These are phyloP conservation scores for Lumbricus terrestris DNA, from an alignment of 2,888 invertebrate genomes.

Conservation along the genomic window DNA sequence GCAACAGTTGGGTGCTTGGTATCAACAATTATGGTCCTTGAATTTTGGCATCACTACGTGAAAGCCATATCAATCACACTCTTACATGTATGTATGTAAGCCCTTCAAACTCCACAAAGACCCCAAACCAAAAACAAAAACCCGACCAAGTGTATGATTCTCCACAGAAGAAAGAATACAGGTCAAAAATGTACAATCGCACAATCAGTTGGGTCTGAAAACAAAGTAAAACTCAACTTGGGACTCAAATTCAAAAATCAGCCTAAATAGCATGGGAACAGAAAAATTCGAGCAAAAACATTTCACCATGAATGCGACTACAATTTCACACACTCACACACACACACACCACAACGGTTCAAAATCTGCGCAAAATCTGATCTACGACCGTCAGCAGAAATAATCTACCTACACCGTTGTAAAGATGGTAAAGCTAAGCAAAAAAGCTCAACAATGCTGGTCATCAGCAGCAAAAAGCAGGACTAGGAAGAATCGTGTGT, in stretches of 20 bases:
- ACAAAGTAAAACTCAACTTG: not conserved
- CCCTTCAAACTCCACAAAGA: not conserved
- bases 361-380: not conserved
- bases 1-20: not conserved
- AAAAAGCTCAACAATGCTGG: not conserved
- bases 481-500: not conserved
- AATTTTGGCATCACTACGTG: not conserved
- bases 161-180: not conserved
- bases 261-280: not conserved
- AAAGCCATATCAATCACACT: not conserved
- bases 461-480: not conserved
- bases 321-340: not conserved
- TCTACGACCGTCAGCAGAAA: not conserved
- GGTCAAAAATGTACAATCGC: not conserved
- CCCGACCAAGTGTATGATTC: not conserved
- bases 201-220: not conserved
- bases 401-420: not conserved
- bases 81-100: not conserved
- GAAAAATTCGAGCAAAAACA: not conserved
- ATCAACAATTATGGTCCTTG: not conserved
- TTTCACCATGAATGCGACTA: not conserved
- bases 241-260: not conserved
- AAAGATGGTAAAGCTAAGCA: not conserved
- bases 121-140: no score
- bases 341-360: not conserved